Conservation (phyloP, 1,140 invertebrate species). For the Drosophila sucinea region DNA sequence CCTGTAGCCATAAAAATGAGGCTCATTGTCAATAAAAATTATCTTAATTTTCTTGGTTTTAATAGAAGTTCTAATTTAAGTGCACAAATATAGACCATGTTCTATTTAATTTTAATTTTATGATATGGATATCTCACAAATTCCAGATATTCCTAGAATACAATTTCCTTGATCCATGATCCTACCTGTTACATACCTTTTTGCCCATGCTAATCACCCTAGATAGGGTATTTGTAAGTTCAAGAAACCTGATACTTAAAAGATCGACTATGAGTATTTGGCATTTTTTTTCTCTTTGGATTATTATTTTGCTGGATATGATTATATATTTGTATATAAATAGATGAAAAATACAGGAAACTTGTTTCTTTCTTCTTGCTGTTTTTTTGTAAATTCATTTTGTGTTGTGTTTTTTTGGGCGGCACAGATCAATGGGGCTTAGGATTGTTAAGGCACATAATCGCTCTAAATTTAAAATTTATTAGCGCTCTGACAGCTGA, state of each 20-base stretch:
- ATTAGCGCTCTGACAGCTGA: conserved; percentile 67
- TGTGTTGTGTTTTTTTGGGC: conserved; percentile 17
- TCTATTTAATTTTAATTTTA: too few relatives aligned
- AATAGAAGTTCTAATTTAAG: too few relatives aligned
- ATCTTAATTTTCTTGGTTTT: too few relatives aligned
- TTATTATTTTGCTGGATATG: neutral
- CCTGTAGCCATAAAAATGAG: conserved; percentile 6
- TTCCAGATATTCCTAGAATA: too few relatives aligned
- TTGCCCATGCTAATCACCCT: neutral
- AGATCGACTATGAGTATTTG: neutral
- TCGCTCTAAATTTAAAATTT: conserved; percentile 76
- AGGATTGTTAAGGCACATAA: conserved; percentile 61
- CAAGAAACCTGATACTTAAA: conserved; percentile 35
- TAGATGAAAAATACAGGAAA: conserved; percentile 49
- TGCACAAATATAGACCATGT: too few relatives aligned
- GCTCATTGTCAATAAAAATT: too few relatives aligned
- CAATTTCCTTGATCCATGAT: too few relatives aligned
- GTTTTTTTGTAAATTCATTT: conserved; percentile 13
- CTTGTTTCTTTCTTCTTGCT: conserved; percentile 47
- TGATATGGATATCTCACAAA: too few relatives aligned
- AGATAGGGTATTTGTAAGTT: conserved; percentile 26
- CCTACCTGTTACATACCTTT: too few relatives aligned
- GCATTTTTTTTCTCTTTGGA: neutral
- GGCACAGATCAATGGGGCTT: conserved; percentile 67
- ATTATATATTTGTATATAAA: conserved; percentile 8